These are phyloP conservation scores for Pyrocoelia pectoralis DNA, from an alignment of 2,888 invertebrate species.

Conservation along the genomic window DNA sequence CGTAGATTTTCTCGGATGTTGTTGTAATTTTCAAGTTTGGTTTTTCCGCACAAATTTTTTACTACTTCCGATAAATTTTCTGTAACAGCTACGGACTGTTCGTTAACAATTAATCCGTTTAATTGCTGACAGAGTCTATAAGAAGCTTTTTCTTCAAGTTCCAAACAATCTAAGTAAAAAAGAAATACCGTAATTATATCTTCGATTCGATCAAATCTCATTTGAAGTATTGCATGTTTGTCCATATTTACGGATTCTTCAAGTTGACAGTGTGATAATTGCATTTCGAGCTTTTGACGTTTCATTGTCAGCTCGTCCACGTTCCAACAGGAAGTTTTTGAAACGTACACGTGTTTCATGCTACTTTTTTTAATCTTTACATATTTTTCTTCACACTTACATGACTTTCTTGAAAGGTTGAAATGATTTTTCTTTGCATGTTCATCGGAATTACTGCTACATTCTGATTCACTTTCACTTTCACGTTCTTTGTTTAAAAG, in stretches of 20 bases:
- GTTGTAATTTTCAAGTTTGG: slow-evolving; percentile 15
- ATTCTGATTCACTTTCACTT: neutral
- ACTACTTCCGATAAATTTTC: slow-evolving; percentile 32
- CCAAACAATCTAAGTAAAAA: slow-evolving; percentile 38
- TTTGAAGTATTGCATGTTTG: slow-evolving; percentile 26
- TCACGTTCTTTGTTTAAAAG: neutral
- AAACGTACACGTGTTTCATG: slow-evolving; percentile 22
- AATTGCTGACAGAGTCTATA: slow-evolving; percentile 35
- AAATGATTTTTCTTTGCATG: neutral
- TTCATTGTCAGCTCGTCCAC: slow-evolving; percentile 28
- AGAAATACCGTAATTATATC: slow-evolving; percentile 30
- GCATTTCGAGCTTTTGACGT: slow-evolving; percentile 37
- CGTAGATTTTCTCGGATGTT: slow-evolving; percentile 29
- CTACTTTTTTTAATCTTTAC: slow-evolving; percentile 32
- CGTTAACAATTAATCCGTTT: slow-evolving; percentile 26
- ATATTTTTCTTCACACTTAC: slow-evolving; percentile 29
- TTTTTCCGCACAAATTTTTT: slow-evolving; percentile 27
- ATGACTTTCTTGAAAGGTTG: slow-evolving; percentile 7
- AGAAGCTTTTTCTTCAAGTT: slow-evolving; percentile 36
- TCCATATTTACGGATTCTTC: slow-evolving; percentile 35
- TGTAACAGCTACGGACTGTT: slow-evolving; percentile 25
- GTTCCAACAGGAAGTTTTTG: slow-evolving; percentile 26
- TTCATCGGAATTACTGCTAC: slow-evolving; percentile 2
- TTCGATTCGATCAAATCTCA: slow-evolving; percentile 31
- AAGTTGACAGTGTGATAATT: slow-evolving; percentile 34